Evolutionary conservation across 2,888 invertebrate species (phyloP).

Genomic region (Lacanobia oleracea): DNA sequence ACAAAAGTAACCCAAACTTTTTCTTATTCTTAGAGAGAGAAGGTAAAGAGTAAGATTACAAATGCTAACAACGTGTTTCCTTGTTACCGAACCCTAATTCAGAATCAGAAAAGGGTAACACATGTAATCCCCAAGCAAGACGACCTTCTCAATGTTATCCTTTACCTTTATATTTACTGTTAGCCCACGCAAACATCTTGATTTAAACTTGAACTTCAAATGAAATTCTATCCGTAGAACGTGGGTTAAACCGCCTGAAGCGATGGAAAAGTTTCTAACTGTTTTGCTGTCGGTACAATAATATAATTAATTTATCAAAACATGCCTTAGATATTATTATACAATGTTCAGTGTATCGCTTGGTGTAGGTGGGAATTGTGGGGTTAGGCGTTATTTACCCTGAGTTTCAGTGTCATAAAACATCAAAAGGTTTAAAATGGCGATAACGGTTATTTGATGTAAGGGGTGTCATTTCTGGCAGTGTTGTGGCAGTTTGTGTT

Average conservation of each 20-base stretch:
- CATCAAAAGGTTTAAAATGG: no score
- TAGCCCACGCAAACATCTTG: slow-evolving; percentile 32
- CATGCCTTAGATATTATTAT: not conserved
- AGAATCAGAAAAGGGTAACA: slow-evolving; percentile 17
- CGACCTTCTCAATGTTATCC: slow-evolving; percentile 22
- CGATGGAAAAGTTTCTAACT: slow-evolving; percentile 4
- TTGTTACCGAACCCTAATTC: slow-evolving; percentile 2
- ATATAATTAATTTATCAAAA: slow-evolving; percentile 1
- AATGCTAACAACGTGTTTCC: slow-evolving; percentile 16
- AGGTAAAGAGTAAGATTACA: not conserved
- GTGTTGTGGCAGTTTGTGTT: no score
- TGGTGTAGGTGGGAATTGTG: no score
- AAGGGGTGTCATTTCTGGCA: no score
- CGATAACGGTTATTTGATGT: no score
- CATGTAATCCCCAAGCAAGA: not conserved
- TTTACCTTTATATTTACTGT: slow-evolving; percentile 26
- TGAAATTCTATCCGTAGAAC: not conserved
- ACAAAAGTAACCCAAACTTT: no score
- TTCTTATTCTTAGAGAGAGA: not conserved
- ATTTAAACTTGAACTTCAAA: slow-evolving; percentile 33
- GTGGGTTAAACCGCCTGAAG: slow-evolving; percentile 7
- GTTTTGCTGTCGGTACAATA: no score
- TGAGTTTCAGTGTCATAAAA: no score
- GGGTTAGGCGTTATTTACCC: no score
- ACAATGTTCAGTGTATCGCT: no score